A percentile compares a stretch with the other conserved stretches of the same genome.
phyloP scores from a whole-genome alignment of 1,140 invertebrate species.

The Drosophila ambigua region DNA sequence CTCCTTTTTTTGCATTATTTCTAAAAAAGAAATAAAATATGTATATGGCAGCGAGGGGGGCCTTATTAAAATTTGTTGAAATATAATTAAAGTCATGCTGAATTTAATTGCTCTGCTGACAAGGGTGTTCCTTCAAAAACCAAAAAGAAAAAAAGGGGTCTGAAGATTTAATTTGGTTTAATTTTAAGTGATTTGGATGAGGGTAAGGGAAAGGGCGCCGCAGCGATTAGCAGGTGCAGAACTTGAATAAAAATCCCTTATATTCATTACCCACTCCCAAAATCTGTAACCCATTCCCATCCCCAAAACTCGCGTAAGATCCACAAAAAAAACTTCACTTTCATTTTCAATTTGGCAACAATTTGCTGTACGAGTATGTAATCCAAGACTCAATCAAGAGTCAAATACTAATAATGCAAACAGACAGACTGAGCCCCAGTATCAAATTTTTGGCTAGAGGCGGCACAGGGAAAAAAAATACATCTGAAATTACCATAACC shows the following conservation, averaged over 20 bases:
- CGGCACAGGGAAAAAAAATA: conserved; percentile 25
- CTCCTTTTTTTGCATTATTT: conserved; percentile 20
- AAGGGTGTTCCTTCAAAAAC: conserved; percentile 40
- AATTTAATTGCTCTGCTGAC: conserved; percentile 71
- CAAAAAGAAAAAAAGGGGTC: conserved; percentile 21
- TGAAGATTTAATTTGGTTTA: conserved; percentile 27
- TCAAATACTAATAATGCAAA: conserved; percentile 70
- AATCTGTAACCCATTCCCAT: not conserved
- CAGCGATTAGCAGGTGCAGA: conserved; percentile 34
- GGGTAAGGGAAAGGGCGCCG: not conserved
- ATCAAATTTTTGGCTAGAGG: conserved; percentile 40
- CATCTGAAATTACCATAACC: conserved; percentile 66
- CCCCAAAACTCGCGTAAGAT: not conserved
- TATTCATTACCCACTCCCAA: not conserved
- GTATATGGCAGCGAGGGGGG: conserved; percentile 17
- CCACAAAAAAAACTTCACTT: conserved; percentile 9
- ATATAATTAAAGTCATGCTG: conserved; percentile 72
- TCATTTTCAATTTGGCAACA: conserved; percentile 58
- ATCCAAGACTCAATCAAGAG: conserved; percentile 67
- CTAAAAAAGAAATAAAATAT: conserved; percentile 38
- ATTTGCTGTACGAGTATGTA: conserved; percentile 35
- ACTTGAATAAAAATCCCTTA: not conserved
- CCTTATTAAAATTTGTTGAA: conserved; percentile 79
- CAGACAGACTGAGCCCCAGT: conserved; percentile 36
- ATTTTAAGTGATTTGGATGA: conserved; percentile 1